Evolutionary conservation across 2,113 vertebrate species (phyloP).

Genomic region (Antechinus flavipes): DNA sequence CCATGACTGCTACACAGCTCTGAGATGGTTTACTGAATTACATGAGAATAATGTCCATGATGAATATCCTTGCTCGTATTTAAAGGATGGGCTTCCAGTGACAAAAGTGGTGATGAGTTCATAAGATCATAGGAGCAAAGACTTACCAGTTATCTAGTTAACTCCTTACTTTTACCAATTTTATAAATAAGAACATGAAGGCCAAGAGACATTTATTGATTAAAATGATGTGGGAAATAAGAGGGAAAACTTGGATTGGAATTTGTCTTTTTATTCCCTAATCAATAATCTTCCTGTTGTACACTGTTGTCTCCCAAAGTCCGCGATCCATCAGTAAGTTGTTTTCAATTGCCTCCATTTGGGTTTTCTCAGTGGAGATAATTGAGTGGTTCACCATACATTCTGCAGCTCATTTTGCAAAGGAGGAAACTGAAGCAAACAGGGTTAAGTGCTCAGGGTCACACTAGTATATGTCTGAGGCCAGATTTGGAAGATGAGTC

Average conservation of each 20-base stretch:
- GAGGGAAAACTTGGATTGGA: background rate
- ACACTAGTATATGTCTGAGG: too few species aligned
- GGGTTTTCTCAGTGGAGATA: background rate
- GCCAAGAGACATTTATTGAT: background rate
- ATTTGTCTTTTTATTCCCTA: background rate
- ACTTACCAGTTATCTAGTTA: background rate
- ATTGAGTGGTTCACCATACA: background rate
- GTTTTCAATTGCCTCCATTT: background rate
- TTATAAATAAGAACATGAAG: background rate
- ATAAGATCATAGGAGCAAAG: background rate
- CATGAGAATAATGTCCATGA: background rate
- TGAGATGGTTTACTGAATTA: background rate
- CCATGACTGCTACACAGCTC: conserved; percentile 6
- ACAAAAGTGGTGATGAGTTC: background rate
- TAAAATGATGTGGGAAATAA: background rate
- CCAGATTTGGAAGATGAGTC: too few species aligned
- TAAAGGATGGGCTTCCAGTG: background rate
- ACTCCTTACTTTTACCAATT: background rate
- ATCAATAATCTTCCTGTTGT: background rate
- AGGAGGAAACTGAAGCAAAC: background rate
- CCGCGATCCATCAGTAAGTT: background rate
- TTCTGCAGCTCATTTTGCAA: background rate
- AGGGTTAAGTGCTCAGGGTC: too few species aligned
- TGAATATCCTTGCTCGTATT: background rate
- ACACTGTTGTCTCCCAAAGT: background rate